Percentiles rank a stretch among this genome's conserved stretches.
These are phyloP conservation scores for Disparrhopalites patrizii DNA, from an alignment of 2,888 invertebrate genomes.

Conservation along the genomic window DNA sequence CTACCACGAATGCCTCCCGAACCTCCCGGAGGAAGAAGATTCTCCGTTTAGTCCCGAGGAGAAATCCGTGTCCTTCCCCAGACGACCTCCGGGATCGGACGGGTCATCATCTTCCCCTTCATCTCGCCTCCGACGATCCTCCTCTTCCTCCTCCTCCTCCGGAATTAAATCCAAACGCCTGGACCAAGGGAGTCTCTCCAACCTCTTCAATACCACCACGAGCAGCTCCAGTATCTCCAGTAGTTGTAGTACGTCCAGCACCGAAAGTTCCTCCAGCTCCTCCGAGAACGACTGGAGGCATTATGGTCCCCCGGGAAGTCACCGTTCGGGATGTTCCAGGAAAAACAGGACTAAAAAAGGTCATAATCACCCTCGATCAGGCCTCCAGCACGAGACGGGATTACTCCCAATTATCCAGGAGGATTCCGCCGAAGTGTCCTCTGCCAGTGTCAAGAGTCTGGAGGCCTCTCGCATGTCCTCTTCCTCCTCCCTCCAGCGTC, in stretches of 20 bases:
- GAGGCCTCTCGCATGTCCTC: constrained; percentile 7
- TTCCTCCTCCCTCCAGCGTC: neutral
- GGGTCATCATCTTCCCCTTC: neutral
- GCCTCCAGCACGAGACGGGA: constrained; percentile 12
- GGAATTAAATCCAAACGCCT: too few species aligned
- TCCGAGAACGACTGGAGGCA: constrained; percentile 17
- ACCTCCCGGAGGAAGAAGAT: constrained; percentile 45
- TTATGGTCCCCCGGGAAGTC: neutral
- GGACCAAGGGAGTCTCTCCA: neutral
- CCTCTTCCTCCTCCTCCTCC: neutral
- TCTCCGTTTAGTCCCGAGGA: constrained; percentile 44
- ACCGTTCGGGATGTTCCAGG: neutral
- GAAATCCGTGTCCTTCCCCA: constrained; percentile 36
- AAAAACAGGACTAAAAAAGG: constrained; percentile 2
- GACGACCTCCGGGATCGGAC: constrained; percentile 34
- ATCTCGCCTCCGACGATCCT: neutral
- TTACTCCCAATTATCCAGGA: constrained; percentile 33
- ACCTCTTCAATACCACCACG: constrained; percentile 12
- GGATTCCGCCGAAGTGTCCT: constrained; percentile 32
- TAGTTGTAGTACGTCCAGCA: constrained; percentile 18
- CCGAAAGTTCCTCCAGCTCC: constrained; percentile 11
- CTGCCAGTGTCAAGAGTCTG: constrained; percentile 23
- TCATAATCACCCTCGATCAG: constrained; percentile 8
- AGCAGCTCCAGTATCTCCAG: constrained; percentile 17
- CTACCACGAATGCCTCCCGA: constrained; percentile 47